Conservation (phyloP, 92 coral and sea anemone species). For the Pocillopora meandrina region DNA sequence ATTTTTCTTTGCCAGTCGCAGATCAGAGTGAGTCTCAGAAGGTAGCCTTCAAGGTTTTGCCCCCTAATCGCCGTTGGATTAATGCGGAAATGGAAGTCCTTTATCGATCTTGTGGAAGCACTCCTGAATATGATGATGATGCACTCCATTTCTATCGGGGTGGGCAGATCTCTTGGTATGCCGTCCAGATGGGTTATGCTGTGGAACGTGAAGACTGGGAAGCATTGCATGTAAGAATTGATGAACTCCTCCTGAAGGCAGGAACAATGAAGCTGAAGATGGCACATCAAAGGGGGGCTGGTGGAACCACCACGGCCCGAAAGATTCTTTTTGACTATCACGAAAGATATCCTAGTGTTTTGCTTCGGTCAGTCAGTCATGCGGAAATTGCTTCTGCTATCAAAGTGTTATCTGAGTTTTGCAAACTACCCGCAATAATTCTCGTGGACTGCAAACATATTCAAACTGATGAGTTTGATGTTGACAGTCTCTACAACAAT, state of each 20-base stretch:
- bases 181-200: slow-evolving; percentile 47
- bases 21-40: slow-evolving; percentile 10
- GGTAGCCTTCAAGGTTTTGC: slow-evolving; percentile 30
- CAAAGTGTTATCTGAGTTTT: slow-evolving; percentile 49
- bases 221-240: slow-evolving; percentile 30
- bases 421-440: slow-evolving; percentile 53
- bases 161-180: slow-evolving; percentile 77
- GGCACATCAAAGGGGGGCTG: slow-evolving; percentile 67
- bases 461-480: slow-evolving; percentile 57
- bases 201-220: slow-evolving; percentile 59
- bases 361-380: slow-evolving; percentile 44
- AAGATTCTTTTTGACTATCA: slow-evolving; percentile 58
- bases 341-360: slow-evolving; percentile 57
- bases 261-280: slow-evolving; percentile 55
- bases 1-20: slow-evolving; percentile 65
- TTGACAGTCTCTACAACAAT: slow-evolving; percentile 48
- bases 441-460: slow-evolving; percentile 55
- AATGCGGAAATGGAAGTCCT: slow-evolving; percentile 58
- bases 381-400: slow-evolving; percentile 52
- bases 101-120: slow-evolving; percentile 54
- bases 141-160: slow-evolving; percentile 75
- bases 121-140: slow-evolving; percentile 60
- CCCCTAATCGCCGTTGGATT: slow-evolving; percentile 56
- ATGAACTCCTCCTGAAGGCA: slow-evolving; percentile 33
- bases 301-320: slow-evolving; percentile 70